Evolutionary conservation across 2,113 vertebrate genomes (phyloP).

Genomic region (Glaucomys volans): DNA sequence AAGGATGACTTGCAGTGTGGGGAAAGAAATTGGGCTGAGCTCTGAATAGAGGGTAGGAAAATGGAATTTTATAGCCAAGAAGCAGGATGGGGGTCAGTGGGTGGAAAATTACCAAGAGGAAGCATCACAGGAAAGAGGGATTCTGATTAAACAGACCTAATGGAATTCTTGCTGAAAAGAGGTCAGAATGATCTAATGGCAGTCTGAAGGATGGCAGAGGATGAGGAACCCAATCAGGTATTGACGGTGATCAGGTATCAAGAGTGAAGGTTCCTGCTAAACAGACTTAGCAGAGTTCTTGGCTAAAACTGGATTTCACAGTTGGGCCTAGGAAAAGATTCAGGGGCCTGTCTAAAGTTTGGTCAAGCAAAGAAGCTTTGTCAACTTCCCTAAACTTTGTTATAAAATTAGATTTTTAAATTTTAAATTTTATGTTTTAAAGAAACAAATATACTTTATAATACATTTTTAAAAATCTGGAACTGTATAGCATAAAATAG

Average conservation of each 20-base stretch:
- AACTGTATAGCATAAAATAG: not conserved
- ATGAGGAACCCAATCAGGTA: not conserved
- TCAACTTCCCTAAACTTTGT: not conserved
- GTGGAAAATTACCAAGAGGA: not conserved
- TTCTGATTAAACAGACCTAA: not conserved
- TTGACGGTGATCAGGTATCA: not conserved
- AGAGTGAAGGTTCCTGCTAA: not conserved
- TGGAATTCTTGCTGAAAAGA: not conserved
- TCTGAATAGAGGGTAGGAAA: not conserved
- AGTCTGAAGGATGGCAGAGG: too few species aligned
- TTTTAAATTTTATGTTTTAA: conserved; percentile 3
- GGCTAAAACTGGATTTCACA: not conserved
- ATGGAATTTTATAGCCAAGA: not conserved
- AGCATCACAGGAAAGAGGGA: not conserved
- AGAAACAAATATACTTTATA: not conserved
- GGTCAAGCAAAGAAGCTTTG: not conserved
- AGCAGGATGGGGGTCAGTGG: not conserved
- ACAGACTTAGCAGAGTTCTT: not conserved
- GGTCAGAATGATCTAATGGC: not conserved
- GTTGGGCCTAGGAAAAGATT: not conserved
- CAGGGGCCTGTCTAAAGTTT: not conserved
- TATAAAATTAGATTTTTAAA: not conserved
- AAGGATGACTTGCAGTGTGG: not conserved
- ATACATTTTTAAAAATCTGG: not conserved
- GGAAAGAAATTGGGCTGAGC: not conserved